Evolutionary conservation across 2,888 invertebrate species (phyloP).

Genomic region (Halocaridina rubra): DNA sequence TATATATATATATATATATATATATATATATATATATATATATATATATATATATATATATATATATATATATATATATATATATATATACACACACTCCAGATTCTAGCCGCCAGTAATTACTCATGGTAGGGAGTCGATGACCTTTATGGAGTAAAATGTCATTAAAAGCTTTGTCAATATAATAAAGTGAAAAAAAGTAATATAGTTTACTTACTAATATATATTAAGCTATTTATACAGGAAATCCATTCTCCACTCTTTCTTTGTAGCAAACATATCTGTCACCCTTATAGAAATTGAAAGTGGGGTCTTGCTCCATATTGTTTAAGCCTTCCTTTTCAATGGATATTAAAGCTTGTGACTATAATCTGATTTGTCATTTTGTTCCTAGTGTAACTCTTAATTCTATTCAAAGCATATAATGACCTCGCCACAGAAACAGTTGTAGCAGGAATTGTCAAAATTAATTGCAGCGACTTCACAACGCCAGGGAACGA

Average conservation of each 20-base stretch:
- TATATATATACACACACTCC: neutral
- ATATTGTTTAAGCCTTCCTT: neutral
- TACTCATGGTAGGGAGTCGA: too few species aligned
- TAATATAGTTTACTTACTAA: too few species aligned
- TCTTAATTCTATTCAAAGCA: neutral
- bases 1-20: neutral
- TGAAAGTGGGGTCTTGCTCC: neutral
- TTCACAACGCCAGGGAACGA: neutral
- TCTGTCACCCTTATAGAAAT: too few species aligned
- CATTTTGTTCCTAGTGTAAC: neutral
- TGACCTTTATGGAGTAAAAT: too few species aligned
- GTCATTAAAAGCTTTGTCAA: too few species aligned
- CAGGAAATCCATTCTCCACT: too few species aligned
- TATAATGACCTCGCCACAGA: neutral
- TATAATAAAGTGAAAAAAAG: too few species aligned
- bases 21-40: neutral
- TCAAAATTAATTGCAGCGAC: neutral
- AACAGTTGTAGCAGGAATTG: constrained; percentile 1
- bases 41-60: neutral
- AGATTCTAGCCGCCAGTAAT: neutral
- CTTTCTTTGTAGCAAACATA: too few species aligned
- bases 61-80: neutral
- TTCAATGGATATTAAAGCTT: neutral
- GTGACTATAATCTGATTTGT: neutral
- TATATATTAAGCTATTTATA: too few species aligned